Base-by-base conservation (phyloP, 2,113 vertebrate genomes). In the Myiozetetes cayanensis region DNA sequence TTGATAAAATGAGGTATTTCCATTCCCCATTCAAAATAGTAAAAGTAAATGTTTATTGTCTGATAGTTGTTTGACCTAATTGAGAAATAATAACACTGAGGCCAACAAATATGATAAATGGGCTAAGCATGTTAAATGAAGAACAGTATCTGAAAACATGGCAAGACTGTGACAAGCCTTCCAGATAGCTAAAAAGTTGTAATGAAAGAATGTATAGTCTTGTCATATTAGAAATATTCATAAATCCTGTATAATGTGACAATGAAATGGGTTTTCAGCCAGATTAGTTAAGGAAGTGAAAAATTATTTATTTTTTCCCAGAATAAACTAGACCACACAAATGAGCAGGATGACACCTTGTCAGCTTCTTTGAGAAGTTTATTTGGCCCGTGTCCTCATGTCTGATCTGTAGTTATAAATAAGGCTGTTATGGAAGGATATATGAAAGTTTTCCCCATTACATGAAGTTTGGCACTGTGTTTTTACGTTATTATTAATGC, bases 161-260 rank as follows among this genome's bases (percentile, higher is more conserved):
- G 61, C 65, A 86, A 21, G 24, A 2, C 17, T 61, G 27, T 85
- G 81, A 72, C 84, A 94, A 62, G 30, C 66, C 41, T 87, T 44
- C 47, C 52, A 81, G 23, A 44, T 1, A 85, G 70, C 74, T 68
- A 68, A 78, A 93, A 76, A 56, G 41, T 62, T 49, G 22, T 21
- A 85, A 82, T 72, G 76, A 81, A 85, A 61, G 56, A 52, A 75
- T 49, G 8, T 78, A 53, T 37, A 25, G 44, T 52, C 53, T 82
- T 91, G 70, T 89, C 89, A 68, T 62, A 72, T 75, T 79, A 70
- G 74, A 91, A 95, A 89, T 75, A 65, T 44, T 82, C 43, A 52
- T 75, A 89, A 94, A 92, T 87, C 70, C 84, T 91, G 70, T 66
- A 49, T 87, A 70, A 90, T 89, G 63, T 87, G 68, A 86, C 89